These are phyloP conservation scores for Athalia rosae DNA, from an alignment of 2,888 invertebrate genomes.

Conservation along the genomic window DNA sequence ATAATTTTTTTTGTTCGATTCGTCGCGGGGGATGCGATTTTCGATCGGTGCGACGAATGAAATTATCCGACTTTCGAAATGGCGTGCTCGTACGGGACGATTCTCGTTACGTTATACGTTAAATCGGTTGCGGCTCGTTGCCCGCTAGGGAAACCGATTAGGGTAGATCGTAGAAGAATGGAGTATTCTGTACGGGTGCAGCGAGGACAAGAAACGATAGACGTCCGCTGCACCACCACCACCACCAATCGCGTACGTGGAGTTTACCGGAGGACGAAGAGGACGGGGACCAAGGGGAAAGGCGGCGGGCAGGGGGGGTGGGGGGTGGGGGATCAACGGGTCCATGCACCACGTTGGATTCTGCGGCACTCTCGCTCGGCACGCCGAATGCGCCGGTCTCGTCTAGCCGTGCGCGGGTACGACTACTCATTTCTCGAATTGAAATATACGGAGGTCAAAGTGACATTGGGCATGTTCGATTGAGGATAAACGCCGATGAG, in stretches of 20 bases:
- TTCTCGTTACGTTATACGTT: too few species aligned
- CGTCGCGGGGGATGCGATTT: too few species aligned
- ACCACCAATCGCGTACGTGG: conserved; percentile 16
- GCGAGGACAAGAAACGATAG: neutral
- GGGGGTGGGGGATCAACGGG: conserved; percentile 31
- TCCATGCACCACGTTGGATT: conserved; percentile 48
- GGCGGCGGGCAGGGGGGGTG: neutral
- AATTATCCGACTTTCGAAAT: too few species aligned
- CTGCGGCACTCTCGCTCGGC: conserved; percentile 48
- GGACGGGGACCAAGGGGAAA: neutral
- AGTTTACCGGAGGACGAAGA: conserved; percentile 1
- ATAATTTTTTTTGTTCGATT: too few species aligned
- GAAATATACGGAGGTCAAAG: conserved; percentile 23
- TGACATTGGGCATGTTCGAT: neutral
- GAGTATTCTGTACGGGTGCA: neutral
- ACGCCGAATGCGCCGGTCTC: conserved; percentile 48
- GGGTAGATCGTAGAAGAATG: neutral
- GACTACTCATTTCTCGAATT: neutral
- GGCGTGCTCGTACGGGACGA: too few species aligned
- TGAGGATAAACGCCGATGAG: neutral
- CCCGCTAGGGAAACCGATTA: neutral
- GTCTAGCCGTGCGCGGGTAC: conserved; percentile 42
- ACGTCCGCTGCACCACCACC: too few species aligned
- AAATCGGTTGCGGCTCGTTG: too few species aligned
- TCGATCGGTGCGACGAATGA: too few species aligned